phyloP scores from a whole-genome alignment of 2,888 invertebrate species.

The Neocrepidodera transversa region DNA sequence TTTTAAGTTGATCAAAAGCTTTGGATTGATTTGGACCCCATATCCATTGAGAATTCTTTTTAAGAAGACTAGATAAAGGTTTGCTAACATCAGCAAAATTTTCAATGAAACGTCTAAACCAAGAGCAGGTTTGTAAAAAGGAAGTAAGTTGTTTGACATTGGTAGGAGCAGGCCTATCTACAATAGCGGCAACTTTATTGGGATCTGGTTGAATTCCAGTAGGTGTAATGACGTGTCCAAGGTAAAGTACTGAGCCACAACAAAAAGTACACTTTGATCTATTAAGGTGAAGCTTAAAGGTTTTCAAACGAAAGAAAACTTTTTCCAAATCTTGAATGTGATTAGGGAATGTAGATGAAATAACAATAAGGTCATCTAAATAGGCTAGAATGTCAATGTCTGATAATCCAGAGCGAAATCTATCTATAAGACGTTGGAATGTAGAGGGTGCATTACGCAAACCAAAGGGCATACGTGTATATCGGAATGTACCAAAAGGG shows the following conservation, averaged over 20 bases:
- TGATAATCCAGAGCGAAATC: constrained; percentile 36
- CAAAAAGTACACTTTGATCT: constrained; percentile 42
- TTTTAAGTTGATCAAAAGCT: neutral
- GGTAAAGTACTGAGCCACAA: neutral
- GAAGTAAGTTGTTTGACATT: no score
- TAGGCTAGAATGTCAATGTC: constrained; percentile 40
- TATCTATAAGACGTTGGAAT: constrained; percentile 44
- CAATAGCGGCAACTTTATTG: neutral
- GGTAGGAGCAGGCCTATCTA: no score
- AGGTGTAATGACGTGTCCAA: neutral
- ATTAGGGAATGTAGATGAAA: constrained; percentile 37
- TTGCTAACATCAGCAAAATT: no score
- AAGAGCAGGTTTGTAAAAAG: constrained; percentile 37
- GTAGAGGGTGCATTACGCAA: constrained; percentile 43
- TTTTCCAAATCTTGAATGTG: constrained; percentile 39
- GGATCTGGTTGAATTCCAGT: constrained; percentile 9
- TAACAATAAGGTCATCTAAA: constrained; percentile 45
- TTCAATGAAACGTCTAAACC: neutral
- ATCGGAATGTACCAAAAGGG: constrained; percentile 47
- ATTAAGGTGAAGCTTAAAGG: constrained; percentile 37
- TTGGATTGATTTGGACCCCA: no score
- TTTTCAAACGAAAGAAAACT: no score
- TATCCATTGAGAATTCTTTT: no score
- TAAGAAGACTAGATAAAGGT: no score
- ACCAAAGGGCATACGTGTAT: constrained; percentile 42